These are phyloP conservation scores for Albula goreensis DNA, from an alignment of 2,113 vertebrate genomes.

Conservation along the genomic window DNA sequence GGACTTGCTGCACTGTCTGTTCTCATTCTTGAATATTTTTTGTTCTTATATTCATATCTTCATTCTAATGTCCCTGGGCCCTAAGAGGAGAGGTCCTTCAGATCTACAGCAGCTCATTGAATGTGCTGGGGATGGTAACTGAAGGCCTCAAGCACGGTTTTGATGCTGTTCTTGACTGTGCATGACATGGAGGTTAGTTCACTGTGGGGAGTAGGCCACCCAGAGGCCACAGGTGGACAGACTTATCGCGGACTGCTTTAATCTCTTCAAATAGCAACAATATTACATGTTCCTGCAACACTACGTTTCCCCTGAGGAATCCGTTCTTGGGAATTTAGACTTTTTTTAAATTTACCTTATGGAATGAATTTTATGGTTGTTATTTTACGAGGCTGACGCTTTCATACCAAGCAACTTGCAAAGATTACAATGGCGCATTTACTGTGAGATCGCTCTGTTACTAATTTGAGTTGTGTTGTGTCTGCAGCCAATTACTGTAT, in stretches of 20 bases:
- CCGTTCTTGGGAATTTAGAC: conserved; percentile 21
- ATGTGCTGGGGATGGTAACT: background rate
- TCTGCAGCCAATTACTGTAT: conserved; percentile 43
- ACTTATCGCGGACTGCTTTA: background rate
- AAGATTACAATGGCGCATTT: conserved; percentile 40
- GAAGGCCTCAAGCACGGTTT: background rate
- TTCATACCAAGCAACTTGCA: conserved; percentile 25
- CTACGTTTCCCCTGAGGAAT: conserved; percentile 17
- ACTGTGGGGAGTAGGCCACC: background rate
- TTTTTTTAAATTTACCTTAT: conserved; percentile 31
- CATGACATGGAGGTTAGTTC: background rate
- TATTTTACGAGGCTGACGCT: conserved; percentile 36
- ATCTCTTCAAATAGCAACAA: background rate
- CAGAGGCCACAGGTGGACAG: background rate
- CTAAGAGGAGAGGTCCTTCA: background rate
- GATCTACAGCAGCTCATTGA: background rate
- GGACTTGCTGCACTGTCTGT: too few species aligned
- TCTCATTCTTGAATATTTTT: too few species aligned
- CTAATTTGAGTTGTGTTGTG: conserved; percentile 24
- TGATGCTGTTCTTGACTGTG: background rate
- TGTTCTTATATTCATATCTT: background rate
- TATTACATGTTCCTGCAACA: background rate
- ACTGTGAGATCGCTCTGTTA: conserved; percentile 2
- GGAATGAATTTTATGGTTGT: conserved; percentile 29
- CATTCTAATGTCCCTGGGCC: too few species aligned